phyloP scores from a whole-genome alignment of 2,113 vertebrate genomes.

The Parus major region DNA sequence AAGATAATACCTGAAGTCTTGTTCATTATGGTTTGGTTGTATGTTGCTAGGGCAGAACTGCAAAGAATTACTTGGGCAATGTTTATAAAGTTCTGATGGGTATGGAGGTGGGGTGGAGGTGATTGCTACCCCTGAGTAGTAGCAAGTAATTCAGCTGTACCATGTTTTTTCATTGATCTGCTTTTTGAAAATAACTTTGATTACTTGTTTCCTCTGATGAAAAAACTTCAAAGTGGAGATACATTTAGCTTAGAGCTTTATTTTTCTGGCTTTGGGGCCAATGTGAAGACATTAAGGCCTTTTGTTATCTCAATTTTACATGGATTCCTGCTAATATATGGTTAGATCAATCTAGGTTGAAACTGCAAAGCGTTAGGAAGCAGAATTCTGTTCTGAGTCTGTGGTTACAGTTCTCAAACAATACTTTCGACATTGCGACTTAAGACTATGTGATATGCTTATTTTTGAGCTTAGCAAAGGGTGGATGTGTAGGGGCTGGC shows the following conservation, averaged over 20 bases:
- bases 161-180: background rate
- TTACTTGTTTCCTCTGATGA: background rate
- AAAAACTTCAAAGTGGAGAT: background rate
- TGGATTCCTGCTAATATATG: background rate
- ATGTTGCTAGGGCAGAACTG: background rate
- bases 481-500: background rate
- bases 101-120: background rate
- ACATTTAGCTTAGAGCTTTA: background rate
- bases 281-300: background rate
- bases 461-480: background rate
- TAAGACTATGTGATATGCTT: background rate
- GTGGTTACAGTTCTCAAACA: background rate
- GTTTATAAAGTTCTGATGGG: background rate
- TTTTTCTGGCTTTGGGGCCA: background rate
- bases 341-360: background rate
- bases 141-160: background rate
- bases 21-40: background rate
- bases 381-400: background rate
- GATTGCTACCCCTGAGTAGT: background rate
- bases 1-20: background rate
- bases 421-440: background rate
- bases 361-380: background rate
- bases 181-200: background rate
- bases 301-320: background rate
- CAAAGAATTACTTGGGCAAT: background rate